Evolutionary conservation across 2,113 vertebrate genomes (phyloP).

Genomic region (Otolemur garnettii): DNA sequence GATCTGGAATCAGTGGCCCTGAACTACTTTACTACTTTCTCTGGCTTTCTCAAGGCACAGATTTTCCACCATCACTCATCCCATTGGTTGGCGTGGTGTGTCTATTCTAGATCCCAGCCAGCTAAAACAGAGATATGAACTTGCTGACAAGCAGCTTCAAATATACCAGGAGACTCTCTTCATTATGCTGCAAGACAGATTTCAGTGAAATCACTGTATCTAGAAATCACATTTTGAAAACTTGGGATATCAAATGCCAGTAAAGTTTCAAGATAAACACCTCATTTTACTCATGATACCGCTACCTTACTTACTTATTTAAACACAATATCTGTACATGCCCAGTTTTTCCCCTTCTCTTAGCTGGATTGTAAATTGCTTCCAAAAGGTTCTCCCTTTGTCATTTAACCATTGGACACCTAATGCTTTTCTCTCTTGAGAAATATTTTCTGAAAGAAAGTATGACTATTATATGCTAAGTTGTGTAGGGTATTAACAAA

Average conservation of each 20-base stretch:
- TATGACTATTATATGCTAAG: background rate
- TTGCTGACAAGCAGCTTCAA: background rate
- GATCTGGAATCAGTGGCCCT: background rate
- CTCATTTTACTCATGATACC: background rate
- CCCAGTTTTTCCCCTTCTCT: background rate
- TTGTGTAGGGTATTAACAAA: background rate
- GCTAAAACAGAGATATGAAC: background rate
- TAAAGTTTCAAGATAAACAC: background rate
- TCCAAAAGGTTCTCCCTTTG: background rate
- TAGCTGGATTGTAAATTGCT: background rate
- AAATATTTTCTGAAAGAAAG: background rate
- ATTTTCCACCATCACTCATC: background rate
- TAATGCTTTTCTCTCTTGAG: background rate
- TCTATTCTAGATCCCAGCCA: background rate
- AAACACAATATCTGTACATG: background rate
- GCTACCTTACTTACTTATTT: background rate
- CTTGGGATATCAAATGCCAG: background rate
- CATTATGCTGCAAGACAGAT: background rate
- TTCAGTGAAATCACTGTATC: background rate
- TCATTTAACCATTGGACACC: background rate
- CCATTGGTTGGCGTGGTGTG: background rate
- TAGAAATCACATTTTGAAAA: background rate
- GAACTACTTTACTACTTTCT: background rate
- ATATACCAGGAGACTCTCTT: background rate
- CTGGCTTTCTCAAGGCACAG: background rate